These are phyloP conservation scores for Battus philenor DNA, from an alignment of 1,140 invertebrate species.

Conservation along the genomic window DNA sequence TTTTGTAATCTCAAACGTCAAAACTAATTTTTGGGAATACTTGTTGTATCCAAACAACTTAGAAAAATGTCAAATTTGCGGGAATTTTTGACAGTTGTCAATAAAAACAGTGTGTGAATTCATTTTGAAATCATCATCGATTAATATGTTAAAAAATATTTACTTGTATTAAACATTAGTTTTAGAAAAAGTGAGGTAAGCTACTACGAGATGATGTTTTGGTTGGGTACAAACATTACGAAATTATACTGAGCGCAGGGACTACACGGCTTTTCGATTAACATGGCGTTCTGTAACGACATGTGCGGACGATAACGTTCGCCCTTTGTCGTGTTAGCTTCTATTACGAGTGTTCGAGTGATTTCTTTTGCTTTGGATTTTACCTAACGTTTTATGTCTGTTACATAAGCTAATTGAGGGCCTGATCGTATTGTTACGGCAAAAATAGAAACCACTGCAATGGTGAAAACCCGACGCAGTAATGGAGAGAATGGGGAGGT, in stretches of 20 bases:
- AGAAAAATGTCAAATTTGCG: constrained; percentile 64
- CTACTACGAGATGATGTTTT: constrained; percentile 33
- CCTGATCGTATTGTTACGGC: constrained; percentile 50
- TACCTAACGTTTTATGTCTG: constrained; percentile 33
- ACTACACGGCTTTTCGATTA: constrained; percentile 44
- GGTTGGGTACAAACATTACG: constrained; percentile 39
- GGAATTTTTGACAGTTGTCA: constrained; percentile 74
- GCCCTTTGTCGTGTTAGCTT: constrained; percentile 53
- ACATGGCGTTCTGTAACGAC: constrained; percentile 68
- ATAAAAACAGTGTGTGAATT: constrained; percentile 64
- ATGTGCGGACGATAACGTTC: constrained; percentile 66
- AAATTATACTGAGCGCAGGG: constrained; percentile 36
- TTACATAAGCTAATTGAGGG: constrained; percentile 50
- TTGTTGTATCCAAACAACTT: constrained; percentile 17
- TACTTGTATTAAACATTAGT: constrained; percentile 30
- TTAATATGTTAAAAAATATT: constrained; percentile 30
- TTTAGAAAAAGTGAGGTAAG: constrained; percentile 38
- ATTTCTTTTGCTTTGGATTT: constrained; percentile 34
- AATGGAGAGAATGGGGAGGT: constrained; percentile 73
- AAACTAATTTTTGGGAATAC: no score
- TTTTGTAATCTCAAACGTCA: no score
- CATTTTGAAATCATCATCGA: constrained; percentile 33
- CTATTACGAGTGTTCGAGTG: constrained; percentile 35
- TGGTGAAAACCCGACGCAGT: constrained; percentile 76
- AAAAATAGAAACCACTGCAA: constrained; percentile 45